phyloP scores from a whole-genome alignment of 2,797 vertebrate genomes.

The Catostomus latipinnis region DNA sequence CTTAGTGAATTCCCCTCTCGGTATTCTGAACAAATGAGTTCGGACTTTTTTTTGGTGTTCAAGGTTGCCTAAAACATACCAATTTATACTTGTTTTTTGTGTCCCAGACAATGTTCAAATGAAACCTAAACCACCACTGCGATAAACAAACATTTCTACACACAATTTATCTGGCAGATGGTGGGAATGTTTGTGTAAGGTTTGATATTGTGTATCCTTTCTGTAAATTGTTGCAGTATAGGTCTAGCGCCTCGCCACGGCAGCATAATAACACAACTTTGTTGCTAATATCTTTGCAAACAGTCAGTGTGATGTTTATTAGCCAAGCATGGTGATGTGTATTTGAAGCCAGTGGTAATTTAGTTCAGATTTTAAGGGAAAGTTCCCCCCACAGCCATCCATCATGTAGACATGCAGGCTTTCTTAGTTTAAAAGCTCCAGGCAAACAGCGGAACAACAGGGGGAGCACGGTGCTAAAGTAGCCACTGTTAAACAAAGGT shows the following conservation, averaged over 20 bases:
- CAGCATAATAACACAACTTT: constrained; percentile 17
- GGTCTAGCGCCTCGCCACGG: constrained; percentile 16
- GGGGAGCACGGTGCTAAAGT: constrained; percentile 13
- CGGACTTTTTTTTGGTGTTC: background rate
- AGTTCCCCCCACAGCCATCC: constrained; percentile 43
- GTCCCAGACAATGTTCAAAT: too few species aligned
- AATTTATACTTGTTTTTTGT: background rate
- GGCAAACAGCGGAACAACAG: constrained; percentile 29
- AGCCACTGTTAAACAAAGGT: constrained; percentile 35
- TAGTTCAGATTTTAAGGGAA: constrained; percentile 40
- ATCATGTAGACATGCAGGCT: constrained; percentile 44
- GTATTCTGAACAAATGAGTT: background rate
- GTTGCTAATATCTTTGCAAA: constrained; percentile 39
- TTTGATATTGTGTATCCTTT: constrained; percentile 21
- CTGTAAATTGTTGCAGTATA: constrained; percentile 11
- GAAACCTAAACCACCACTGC: background rate
- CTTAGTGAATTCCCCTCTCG: too few species aligned
- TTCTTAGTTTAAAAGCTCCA: constrained; percentile 41
- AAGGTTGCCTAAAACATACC: background rate
- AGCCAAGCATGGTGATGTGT: constrained; percentile 35
- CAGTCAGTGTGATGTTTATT: constrained; percentile 48
- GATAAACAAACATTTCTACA: background rate
- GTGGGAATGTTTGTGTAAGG: background rate
- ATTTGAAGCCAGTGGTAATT: constrained; percentile 50
- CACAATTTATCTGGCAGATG: background rate